phyloP scores from a whole-genome alignment of 2,888 invertebrate genomes.

The Deilephila elpenor region DNA sequence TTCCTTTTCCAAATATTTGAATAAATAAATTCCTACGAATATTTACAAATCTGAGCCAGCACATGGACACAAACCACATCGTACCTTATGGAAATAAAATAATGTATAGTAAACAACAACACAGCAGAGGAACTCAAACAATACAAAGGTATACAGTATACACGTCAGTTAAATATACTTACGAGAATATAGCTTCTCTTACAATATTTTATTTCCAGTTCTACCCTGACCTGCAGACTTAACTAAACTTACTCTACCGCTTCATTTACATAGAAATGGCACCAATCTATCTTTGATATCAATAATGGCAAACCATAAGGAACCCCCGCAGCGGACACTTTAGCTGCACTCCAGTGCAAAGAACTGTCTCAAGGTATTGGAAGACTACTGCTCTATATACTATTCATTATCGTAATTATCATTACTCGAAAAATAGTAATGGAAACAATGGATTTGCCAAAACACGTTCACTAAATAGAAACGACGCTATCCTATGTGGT shows the following conservation, averaged over 20 bases:
- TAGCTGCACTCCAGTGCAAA: constrained; percentile 59
- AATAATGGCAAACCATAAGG: constrained; percentile 84
- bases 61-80: constrained; percentile 81
- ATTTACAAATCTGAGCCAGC: constrained; percentile 81
- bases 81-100: constrained; percentile 77
- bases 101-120: constrained; percentile 72
- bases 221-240: constrained; percentile 84
- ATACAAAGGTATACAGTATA: constrained; percentile 64
- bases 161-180: constrained; percentile 66
- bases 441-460: constrained; percentile 57
- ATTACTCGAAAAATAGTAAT: constrained; percentile 73
- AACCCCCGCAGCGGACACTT: constrained; percentile 78
- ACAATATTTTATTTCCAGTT: constrained; percentile 80
- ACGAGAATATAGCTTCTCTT: constrained; percentile 67
- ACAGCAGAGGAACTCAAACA: constrained; percentile 62
- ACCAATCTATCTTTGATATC: constrained; percentile 85
- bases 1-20: constrained; percentile 67
- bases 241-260: constrained; percentile 82
- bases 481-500: constrained; percentile 66
- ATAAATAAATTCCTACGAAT: constrained; percentile 80
- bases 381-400: constrained; percentile 83
- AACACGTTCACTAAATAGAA: constrained; percentile 59
- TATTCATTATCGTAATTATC: constrained; percentile 68
- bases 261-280: constrained; percentile 83
- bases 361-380: constrained; percentile 79